These are phyloP conservation scores for Taphrorychus bicolor DNA, from an alignment of 2,888 invertebrate species.

Conservation along the genomic window DNA sequence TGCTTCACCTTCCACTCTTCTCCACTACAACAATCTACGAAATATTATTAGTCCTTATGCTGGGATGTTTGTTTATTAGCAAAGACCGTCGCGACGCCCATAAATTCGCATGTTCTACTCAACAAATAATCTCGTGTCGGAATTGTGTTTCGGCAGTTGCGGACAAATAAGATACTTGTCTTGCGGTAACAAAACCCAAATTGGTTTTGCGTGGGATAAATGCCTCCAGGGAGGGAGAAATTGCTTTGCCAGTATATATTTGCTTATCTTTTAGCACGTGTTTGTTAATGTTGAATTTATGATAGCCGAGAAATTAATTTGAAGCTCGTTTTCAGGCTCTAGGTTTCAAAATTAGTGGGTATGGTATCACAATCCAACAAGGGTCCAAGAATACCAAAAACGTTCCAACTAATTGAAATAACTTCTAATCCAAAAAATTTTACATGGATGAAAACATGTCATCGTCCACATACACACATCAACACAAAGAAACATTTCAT, in stretches of 20 bases:
- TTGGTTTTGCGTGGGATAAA: slow-evolving; percentile 16
- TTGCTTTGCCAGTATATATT: neutral
- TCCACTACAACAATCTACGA: no score
- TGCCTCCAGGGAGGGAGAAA: slow-evolving; percentile 5
- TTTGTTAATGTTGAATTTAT: neutral
- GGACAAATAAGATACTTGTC: slow-evolving; percentile 17
- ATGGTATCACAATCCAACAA: no score
- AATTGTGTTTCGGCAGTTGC: neutral
- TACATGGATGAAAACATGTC: no score
- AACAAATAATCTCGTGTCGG: neutral
- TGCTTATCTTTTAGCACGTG: neutral
- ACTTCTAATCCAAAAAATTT: no score
- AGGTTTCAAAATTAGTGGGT: neutral
- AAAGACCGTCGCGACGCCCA: no score
- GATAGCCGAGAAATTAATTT: neutral
- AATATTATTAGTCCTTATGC: no score
- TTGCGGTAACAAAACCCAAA: slow-evolving; percentile 16
- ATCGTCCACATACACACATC: no score
- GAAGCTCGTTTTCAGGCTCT: neutral
- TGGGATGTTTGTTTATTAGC: no score
- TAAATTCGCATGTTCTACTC: neutral
- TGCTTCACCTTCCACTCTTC: no score
- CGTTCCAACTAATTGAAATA: no score
- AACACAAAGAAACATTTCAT: no score
- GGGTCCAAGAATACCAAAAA: no score